Conservation (phyloP, 1,140 invertebrate species). For the Mya arenaria region DNA sequence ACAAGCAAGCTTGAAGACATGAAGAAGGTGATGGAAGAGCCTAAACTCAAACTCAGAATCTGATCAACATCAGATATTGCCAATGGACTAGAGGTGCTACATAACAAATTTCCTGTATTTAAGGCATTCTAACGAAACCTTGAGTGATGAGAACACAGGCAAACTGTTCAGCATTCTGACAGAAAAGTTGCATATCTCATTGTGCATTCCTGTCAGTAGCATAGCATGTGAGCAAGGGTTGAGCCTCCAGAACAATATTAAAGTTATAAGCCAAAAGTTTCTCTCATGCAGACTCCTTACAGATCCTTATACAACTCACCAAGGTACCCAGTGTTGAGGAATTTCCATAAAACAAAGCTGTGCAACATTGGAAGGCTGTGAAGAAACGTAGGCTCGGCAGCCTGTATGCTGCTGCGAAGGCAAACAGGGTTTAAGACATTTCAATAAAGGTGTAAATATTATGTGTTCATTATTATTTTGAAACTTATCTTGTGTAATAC, state of each 20-base stretch:
- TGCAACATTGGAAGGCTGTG: background rate
- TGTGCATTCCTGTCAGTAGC: background rate
- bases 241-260: background rate
- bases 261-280: too few species aligned
- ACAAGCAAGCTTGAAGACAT: background rate
- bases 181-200: background rate
- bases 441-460: too few species aligned
- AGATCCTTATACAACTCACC: background rate
- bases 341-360: background rate
- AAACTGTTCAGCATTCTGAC: background rate
- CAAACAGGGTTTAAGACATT: too few species aligned
- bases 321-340: background rate
- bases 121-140: background rate
- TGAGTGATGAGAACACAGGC: background rate
- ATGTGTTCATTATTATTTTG: too few species aligned
- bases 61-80: constrained; percentile 12
- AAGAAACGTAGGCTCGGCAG: background rate
- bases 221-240: background rate
- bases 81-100: constrained; percentile 1
- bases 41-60: background rate
- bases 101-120: constrained; percentile 11
- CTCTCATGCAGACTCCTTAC: too few species aligned
- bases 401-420: background rate
- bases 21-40: constrained; percentile 8
- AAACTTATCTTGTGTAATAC: too few species aligned